Conservation (phyloP, 2,113 vertebrate species). For the Vanacampus margaritifer region DNA sequence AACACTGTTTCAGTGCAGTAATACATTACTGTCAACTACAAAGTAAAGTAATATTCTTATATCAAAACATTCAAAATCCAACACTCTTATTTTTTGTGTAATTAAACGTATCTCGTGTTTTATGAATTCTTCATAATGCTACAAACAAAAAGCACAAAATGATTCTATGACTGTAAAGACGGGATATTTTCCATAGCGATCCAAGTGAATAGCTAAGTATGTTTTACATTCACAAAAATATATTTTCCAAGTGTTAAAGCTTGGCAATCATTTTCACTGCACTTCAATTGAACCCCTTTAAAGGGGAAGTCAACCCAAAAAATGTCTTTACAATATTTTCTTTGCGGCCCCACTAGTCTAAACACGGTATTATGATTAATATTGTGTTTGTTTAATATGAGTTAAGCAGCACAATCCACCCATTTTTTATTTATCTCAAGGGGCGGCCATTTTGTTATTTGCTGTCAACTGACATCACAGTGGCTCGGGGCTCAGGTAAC, state of each 20-base stretch:
- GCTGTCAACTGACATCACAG: too few species aligned
- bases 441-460: too few species aligned
- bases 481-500: too few species aligned
- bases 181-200: not conserved
- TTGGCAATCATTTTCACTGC: not conserved
- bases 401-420: too few species aligned
- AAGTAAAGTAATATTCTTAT: not conserved
- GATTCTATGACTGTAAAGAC: not conserved
- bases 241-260: not conserved
- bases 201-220: not conserved
- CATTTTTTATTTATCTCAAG: too few species aligned
- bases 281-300: not conserved
- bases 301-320: too few species aligned
- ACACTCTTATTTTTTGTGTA: not conserved
- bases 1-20: not conserved
- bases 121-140: not conserved
- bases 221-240: not conserved
- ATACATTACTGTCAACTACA: not conserved
- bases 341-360: too few species aligned
- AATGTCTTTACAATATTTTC: too few species aligned
- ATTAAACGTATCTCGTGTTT: not conserved
- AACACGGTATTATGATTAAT: too few species aligned
- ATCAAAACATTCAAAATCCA: not conserved
- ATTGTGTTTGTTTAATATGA: too few species aligned
- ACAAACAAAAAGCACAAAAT: not conserved